Percentiles rank a stretch among this genome's conserved stretches.
These are phyloP conservation scores for Sinelater perroti DNA, from an alignment of 2,888 invertebrate species.

Conservation along the genomic window DNA sequence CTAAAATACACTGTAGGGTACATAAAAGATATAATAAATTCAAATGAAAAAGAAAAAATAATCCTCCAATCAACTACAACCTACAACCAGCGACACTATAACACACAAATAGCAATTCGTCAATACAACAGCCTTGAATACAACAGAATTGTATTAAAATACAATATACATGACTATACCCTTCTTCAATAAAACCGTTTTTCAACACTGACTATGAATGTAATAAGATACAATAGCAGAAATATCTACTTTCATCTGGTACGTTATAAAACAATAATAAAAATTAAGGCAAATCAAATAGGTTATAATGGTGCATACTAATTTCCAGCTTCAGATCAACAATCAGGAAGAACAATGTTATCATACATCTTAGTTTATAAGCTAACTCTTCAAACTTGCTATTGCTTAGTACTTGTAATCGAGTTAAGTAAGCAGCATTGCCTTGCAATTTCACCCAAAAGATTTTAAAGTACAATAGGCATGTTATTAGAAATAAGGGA, in stretches of 20 bases:
- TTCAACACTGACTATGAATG: constrained; percentile 14
- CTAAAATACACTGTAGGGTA: too few relatives aligned
- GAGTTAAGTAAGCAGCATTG: constrained; percentile 64
- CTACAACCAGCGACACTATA: too few relatives aligned
- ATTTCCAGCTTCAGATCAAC: constrained; percentile 8
- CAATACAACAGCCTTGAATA: too few relatives aligned
- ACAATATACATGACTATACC: not conserved
- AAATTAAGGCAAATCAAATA: not conserved
- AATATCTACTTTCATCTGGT: too few relatives aligned
- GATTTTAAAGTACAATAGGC: constrained; percentile 67
- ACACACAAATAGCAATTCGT: too few relatives aligned
- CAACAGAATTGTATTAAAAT: constrained; percentile 9
- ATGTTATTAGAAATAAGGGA: constrained; percentile 67
- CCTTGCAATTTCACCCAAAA: constrained; percentile 65
- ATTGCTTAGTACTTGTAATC: constrained; percentile 54
- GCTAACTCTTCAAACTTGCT: too few relatives aligned
- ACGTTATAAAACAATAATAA: not conserved
- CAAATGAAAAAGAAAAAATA: too few relatives aligned
- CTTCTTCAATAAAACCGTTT: constrained; percentile 7
- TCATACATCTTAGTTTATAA: too few relatives aligned
- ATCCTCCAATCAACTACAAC: too few relatives aligned
- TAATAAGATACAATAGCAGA: not conserved
- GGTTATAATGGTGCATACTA: constrained; percentile 10
- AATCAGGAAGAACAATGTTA: too few relatives aligned
- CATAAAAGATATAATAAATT: too few relatives aligned